A percentile compares a stretch with the other conserved stretches of the same genome.
These are phyloP conservation scores for Hypomesus transpacificus DNA, from an alignment of 2,113 vertebrate species.

Conservation along the genomic window DNA sequence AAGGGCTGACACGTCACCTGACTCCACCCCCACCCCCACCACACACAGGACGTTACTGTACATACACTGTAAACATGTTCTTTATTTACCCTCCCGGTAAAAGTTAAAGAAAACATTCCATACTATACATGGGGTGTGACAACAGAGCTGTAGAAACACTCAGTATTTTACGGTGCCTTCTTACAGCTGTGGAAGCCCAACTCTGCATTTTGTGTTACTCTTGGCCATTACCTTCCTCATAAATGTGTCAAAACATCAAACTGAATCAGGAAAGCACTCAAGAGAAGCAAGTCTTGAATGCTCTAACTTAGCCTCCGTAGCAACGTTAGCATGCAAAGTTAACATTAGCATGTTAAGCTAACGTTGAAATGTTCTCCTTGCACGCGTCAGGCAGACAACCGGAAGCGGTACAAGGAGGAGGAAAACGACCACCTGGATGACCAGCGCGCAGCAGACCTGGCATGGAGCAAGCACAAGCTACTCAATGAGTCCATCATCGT, in stretches of 20 bases:
- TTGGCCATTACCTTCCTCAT: too few relatives aligned
- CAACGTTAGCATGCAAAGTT: neutral
- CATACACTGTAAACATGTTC: too few relatives aligned
- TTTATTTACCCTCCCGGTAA: too few relatives aligned
- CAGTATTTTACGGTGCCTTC: too few relatives aligned
- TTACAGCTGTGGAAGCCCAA: too few relatives aligned
- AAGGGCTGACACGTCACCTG: neutral
- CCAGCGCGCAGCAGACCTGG: constrained; percentile 82
- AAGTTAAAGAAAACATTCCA: too few relatives aligned
- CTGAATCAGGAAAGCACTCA: too few relatives aligned
- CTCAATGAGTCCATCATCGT: constrained; percentile 97
- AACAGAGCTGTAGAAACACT: too few relatives aligned
- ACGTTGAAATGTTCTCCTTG: constrained; percentile 8
- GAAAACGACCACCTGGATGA: constrained; percentile 90
- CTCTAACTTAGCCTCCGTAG: neutral
- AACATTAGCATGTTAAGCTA: neutral
- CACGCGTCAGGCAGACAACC: constrained; percentile 84
- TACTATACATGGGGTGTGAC: too few relatives aligned
- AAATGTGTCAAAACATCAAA: too few relatives aligned
- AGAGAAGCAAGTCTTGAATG: neutral
- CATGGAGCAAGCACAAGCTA: constrained; percentile 94
- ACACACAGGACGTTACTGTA: too few relatives aligned
- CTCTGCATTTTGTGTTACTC: too few relatives aligned
- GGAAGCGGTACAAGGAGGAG: constrained; percentile 93
- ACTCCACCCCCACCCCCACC: neutral